Conservation (phyloP, 1,140 invertebrate genomes). For the Apis cerana region DNA sequence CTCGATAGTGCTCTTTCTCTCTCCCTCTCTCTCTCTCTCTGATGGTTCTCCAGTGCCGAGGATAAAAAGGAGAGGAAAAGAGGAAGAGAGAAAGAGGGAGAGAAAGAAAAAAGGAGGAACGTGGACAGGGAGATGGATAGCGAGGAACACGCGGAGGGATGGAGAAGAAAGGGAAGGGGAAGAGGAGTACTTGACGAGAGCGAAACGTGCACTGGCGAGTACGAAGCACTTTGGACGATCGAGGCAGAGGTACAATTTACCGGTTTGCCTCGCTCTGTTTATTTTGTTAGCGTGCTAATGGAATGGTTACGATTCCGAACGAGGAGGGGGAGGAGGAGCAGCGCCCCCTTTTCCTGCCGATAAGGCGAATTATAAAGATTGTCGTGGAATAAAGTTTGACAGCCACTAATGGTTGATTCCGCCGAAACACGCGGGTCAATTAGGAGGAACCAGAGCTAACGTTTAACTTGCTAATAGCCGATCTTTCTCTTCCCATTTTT, state of each 20-base stretch:
- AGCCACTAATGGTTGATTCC: slow-evolving; percentile 39
- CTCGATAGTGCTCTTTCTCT: slow-evolving; percentile 7
- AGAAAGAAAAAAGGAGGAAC: neutral
- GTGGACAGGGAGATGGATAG: neutral
- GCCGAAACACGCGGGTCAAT: slow-evolving; percentile 16
- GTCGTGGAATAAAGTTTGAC: slow-evolving; percentile 38
- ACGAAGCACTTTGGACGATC: slow-evolving; percentile 51
- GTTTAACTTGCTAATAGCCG: neutral
- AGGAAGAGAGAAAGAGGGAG: no score
- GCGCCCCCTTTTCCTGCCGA: slow-evolving; percentile 36
- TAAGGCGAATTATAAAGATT: slow-evolving; percentile 51
- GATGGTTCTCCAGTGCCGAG: slow-evolving; percentile 38
- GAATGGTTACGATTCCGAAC: slow-evolving; percentile 49
- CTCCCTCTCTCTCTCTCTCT: slow-evolving; percentile 11
- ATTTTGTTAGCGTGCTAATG: slow-evolving; percentile 53
- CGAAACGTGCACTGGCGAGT: slow-evolving; percentile 45
- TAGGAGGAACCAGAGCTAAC: neutral
- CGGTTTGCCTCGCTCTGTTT: slow-evolving; percentile 51
- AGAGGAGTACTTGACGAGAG: slow-evolving; percentile 40
- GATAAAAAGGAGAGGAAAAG: slow-evolving; percentile 43
- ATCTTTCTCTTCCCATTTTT: neutral
- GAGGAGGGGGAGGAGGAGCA: neutral
- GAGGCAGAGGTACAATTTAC: slow-evolving; percentile 51
- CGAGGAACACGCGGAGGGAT: no score
- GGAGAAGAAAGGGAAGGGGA: neutral